Base-by-base conservation (phyloP, 2,888 invertebrate species). In the Ennomos fuscantarius region DNA sequence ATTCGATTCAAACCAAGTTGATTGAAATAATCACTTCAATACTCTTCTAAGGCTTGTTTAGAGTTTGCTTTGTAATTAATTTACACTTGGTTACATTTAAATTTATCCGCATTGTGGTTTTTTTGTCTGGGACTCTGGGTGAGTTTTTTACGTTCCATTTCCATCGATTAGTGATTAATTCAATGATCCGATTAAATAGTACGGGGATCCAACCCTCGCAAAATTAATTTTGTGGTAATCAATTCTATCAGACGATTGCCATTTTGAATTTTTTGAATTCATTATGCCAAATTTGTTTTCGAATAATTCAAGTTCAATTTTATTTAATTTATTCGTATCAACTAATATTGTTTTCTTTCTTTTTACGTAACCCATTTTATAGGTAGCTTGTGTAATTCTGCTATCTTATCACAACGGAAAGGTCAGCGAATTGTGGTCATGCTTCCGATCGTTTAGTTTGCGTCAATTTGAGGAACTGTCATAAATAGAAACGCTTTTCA, bases 341-440 rank as follows among this genome's bases (percentile, higher is more conserved):
- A 65, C 59, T 65, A 36, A 32, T 43, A 47, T 49, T 67, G 65
- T 69, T 74, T 76, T 77, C 75, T 77, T 77, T 77, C 66, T 55
- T 66, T 76, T 74, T 67, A 67, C 53, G 68, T 72, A 76, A 76
- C 76, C 73, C 65, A 74, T 68, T 69, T 74, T 70, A 65, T 73
- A 75, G 70, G 65, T 71, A 65, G 65, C 50, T 84, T 85, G 82
- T 78, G 82, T 85, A 82, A 82, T 70, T 58, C 44, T 64, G 58
- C 65, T 89, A 88, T 87, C 88, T 89, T 87, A 89, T 89, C 89
- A 39, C 60, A 86, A 83, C 86, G 87, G 86, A 88, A 88, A 89
- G 89, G 88, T 88, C 87, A 59, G 58, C 41, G 83, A 71, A 67
- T 72, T 73, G 74, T 79, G 81, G 66, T 81, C 81, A 78, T 70